Conservation (phyloP, 2,797 vertebrate genomes). For the Paratrypauchen microcephalus region DNA sequence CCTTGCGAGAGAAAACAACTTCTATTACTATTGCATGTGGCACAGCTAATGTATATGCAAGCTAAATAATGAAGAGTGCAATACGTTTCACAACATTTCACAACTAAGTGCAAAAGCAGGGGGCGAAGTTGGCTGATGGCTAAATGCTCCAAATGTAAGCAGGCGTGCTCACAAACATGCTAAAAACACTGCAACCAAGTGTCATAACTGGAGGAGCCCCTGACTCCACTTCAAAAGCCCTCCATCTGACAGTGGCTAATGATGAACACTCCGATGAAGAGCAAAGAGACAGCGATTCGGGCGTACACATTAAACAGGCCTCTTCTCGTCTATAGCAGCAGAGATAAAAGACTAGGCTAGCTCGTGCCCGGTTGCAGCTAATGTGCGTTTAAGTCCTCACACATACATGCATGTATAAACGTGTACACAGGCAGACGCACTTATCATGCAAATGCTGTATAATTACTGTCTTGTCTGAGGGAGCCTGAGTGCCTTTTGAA, state of each 20-base stretch:
- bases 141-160: slow-evolving; percentile 44
- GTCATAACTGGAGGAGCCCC: slow-evolving; percentile 62
- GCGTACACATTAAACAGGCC: slow-evolving; percentile 60
- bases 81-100: slow-evolving; percentile 38
- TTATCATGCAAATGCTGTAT: slow-evolving; percentile 75
- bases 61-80: slow-evolving; percentile 37
- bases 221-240: slow-evolving; percentile 74
- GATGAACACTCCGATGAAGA: slow-evolving; percentile 74
- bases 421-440: slow-evolving; percentile 65
- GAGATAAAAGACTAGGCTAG: slow-evolving; percentile 64
- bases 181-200: slow-evolving; percentile 42
- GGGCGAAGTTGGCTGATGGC: slow-evolving; percentile 16
- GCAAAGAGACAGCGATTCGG: slow-evolving; percentile 67
- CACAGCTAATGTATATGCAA: slow-evolving; percentile 36
- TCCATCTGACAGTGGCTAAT: slow-evolving; percentile 69
- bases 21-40: slow-evolving; percentile 31
- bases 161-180: slow-evolving; percentile 34
- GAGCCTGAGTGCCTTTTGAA: slow-evolving; percentile 65
- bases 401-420: slow-evolving; percentile 65
- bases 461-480: slow-evolving; percentile 70
- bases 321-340: slow-evolving; percentile 53
- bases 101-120: slow-evolving; percentile 14
- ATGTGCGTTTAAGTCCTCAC: slow-evolving; percentile 71
- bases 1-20: slow-evolving; percentile 37
- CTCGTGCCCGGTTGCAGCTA: slow-evolving; percentile 51